A percentile compares a stretch with the other conserved stretches of the same genome.
Evolutionary conservation across 2,797 vertebrate species (phyloP).

Genomic region (Lagocephalus sceleratus): DNA sequence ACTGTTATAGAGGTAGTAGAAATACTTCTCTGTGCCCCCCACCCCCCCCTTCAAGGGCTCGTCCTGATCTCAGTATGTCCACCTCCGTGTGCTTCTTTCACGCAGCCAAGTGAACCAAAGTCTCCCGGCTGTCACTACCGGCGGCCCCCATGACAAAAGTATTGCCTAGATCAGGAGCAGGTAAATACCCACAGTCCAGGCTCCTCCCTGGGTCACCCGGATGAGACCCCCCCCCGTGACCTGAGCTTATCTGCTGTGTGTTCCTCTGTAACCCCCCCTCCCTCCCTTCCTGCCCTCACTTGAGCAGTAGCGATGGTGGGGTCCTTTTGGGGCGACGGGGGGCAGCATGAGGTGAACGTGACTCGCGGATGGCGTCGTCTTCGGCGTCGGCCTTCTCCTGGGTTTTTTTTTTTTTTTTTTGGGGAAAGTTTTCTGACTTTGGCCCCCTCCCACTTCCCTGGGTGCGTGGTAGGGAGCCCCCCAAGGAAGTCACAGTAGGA

Average conservation of each 20-base stretch:
- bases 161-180: constrained; percentile 79
- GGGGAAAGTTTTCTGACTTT: constrained; percentile 16
- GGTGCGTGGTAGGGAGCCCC: constrained; percentile 20
- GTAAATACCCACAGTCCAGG: constrained; percentile 68
- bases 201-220: constrained; percentile 37
- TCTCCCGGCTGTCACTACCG: constrained; percentile 68
- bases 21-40: constrained; percentile 23
- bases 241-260: constrained; percentile 47
- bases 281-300: constrained; percentile 28
- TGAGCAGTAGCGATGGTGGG: constrained; percentile 38
- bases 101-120: constrained; percentile 78
- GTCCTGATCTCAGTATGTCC: constrained; percentile 65
- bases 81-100: constrained; percentile 72
- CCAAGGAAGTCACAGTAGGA: neutral
- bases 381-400: constrained; percentile 33
- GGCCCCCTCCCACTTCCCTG: constrained; percentile 1
- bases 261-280: constrained; percentile 9
- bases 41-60: constrained; percentile 25
- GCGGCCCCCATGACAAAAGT: constrained; percentile 79
- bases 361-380: constrained; percentile 36
- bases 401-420: no score
- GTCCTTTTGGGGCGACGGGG: constrained; percentile 28
- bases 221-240: constrained; percentile 41
- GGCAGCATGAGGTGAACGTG: constrained; percentile 47
- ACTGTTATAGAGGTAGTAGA: constrained; percentile 20